phyloP scores from a whole-genome alignment of 2,888 invertebrate genomes.

The Drosophila macrospina region DNA sequence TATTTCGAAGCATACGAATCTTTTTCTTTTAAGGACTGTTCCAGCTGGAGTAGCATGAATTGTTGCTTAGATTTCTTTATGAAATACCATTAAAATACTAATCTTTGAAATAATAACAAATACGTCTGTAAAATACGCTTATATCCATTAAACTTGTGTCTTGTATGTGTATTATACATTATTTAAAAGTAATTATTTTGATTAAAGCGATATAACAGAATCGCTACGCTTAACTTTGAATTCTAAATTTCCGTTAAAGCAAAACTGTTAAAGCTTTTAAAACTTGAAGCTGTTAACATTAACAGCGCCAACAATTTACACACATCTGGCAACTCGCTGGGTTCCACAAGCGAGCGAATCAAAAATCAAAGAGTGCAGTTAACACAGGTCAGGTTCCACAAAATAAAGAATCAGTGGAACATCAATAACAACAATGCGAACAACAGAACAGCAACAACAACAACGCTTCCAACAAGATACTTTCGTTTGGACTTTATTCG shows the following conservation, averaged over 20 bases:
- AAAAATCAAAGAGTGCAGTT: slow-evolving; percentile 39
- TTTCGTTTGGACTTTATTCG: slow-evolving; percentile 72
- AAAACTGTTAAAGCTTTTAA: background rate
- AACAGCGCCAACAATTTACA: background rate
- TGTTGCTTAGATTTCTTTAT: too few species aligned
- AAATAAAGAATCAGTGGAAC: slow-evolving; percentile 32
- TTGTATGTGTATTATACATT: background rate
- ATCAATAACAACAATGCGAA: slow-evolving; percentile 13
- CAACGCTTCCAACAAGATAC: slow-evolving; percentile 46
- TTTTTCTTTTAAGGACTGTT: too few species aligned
- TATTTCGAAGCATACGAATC: too few species aligned
- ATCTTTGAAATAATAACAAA: too few species aligned
- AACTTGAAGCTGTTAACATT: background rate
- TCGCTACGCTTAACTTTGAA: background rate
- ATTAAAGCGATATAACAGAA: background rate
- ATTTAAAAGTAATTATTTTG: too few species aligned
- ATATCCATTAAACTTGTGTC: too few species aligned
- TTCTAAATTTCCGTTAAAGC: slow-evolving; percentile 5
- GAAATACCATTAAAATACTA: too few species aligned
- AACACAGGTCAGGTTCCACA: slow-evolving; percentile 49
- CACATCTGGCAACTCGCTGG: slow-evolving; percentile 29
- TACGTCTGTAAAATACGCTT: too few species aligned
- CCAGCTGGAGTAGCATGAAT: too few species aligned
- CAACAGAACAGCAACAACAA: slow-evolving; percentile 20
- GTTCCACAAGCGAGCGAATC: slow-evolving; percentile 28